Percentiles rank a stretch among this genome's conserved stretches.
These are phyloP conservation scores for Ectropis crepuscularia DNA, from an alignment of 2,888 invertebrate species.

Conservation along the genomic window DNA sequence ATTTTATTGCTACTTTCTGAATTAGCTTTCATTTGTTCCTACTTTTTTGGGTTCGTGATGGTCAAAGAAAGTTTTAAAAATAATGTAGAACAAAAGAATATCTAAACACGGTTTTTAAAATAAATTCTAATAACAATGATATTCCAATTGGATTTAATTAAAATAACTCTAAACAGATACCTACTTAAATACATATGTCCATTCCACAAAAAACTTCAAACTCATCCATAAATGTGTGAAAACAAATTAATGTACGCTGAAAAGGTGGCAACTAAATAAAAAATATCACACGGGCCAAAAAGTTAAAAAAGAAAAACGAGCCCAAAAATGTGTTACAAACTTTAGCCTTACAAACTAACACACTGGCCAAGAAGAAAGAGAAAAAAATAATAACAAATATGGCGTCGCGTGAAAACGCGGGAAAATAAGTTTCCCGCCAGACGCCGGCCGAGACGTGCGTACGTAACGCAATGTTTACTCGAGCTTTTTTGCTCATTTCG, in stretches of 20 bases:
- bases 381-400: slow-evolving; percentile 53
- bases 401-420: slow-evolving; percentile 74
- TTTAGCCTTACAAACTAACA: slow-evolving; percentile 17
- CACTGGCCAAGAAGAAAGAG: slow-evolving; percentile 23
- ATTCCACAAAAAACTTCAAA: too few species aligned
- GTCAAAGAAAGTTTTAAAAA: neutral
- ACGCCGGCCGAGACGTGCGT: slow-evolving; percentile 77
- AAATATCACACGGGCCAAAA: neutral
- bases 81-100: neutral
- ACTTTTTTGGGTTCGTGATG: too few species aligned
- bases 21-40: neutral
- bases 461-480: slow-evolving; percentile 74
- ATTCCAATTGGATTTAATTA: slow-evolving; percentile 65
- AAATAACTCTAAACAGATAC: neutral
- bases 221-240: neutral
- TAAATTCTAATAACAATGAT: slow-evolving; percentile 33
- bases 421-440: slow-evolving; percentile 81
- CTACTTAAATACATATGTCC: too few species aligned
- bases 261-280: neutral
- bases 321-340: neutral
- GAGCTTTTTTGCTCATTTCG: slow-evolving; percentile 53
- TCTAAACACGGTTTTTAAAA: neutral
- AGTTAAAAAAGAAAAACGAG: neutral
- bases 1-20: neutral
- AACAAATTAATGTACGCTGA: too few species aligned